phyloP scores from a whole-genome alignment of 2,113 vertebrate genomes.

The Rhinichthys klamathensis region DNA sequence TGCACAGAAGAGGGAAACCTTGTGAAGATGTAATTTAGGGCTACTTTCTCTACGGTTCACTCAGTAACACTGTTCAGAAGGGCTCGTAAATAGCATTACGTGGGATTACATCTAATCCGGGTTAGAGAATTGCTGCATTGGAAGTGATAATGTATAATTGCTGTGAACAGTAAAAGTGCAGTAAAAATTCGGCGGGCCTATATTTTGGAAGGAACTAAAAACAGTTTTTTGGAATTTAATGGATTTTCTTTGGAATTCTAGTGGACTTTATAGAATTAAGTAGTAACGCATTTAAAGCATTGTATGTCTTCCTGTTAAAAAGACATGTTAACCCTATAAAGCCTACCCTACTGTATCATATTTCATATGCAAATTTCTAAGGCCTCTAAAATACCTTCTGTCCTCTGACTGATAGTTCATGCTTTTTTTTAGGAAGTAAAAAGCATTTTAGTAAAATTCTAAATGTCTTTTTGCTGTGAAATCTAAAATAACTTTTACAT shows the following conservation, averaged over 20 bases:
- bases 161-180: conserved; percentile 42
- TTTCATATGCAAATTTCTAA: neutral
- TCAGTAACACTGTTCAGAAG: conserved; percentile 53
- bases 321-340: neutral
- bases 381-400: neutral
- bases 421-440: neutral
- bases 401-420: neutral
- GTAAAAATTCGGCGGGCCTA: neutral
- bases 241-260: neutral
- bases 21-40: conserved; percentile 27
- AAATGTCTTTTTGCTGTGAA: neutral
- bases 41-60: conserved; percentile 66
- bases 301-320: neutral
- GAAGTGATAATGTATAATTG: conserved; percentile 63
- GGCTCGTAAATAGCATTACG: conserved; percentile 64
- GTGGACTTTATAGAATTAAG: neutral
- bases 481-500: neutral
- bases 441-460: neutral
- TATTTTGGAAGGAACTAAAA: neutral
- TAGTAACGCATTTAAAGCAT: neutral
- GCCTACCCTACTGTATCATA: neutral
- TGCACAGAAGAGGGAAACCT: neutral
- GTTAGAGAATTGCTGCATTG: conserved; percentile 62
- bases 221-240: neutral
- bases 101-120: conserved; percentile 73